Percentiles rank a stretch among this genome's conserved stretches.
These are phyloP conservation scores for Dryobotodes eremita DNA, from an alignment of 2,888 invertebrate genomes.

Conservation along the genomic window DNA sequence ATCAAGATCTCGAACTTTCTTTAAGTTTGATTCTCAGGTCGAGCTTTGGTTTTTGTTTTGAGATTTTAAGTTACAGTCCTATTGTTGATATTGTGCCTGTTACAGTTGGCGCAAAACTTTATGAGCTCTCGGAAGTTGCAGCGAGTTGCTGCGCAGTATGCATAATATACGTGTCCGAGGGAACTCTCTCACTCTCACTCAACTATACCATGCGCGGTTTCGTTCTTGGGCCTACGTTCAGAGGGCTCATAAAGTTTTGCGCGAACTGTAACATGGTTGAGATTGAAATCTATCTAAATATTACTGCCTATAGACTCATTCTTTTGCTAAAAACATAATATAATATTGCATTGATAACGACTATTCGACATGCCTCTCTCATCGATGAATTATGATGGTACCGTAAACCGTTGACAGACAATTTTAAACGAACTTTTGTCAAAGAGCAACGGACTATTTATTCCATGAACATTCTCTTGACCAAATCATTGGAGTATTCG, in stretches of 20 bases:
- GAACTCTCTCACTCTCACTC: too few relatives aligned
- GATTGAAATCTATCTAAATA: neutral
- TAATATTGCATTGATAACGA: neutral
- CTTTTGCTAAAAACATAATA: neutral
- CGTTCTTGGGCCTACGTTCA: too few relatives aligned
- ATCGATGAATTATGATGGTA: neutral
- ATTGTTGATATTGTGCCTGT: neutral
- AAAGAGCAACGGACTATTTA: slow-evolving; percentile 16
- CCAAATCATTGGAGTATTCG: slow-evolving; percentile 51
- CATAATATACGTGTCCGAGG: too few relatives aligned
- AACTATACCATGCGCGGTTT: too few relatives aligned
- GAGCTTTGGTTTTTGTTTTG: too few relatives aligned
- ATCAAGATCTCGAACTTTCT: neutral
- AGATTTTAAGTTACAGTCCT: neutral
- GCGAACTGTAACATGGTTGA: neutral
- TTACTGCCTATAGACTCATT: neutral
- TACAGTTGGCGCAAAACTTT: too few relatives aligned
- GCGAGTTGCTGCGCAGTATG: too few relatives aligned
- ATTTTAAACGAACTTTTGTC: slow-evolving; percentile 20
- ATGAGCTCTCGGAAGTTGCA: too few relatives aligned
- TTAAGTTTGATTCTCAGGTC: neutral
- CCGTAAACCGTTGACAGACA: neutral
- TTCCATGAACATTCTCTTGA: slow-evolving; percentile 37
- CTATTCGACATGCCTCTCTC: neutral
- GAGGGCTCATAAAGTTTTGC: too few relatives aligned